Evolutionary conservation across 2,888 invertebrate species (phyloP), one percentile per base, ranked within the genome.

Genomic region (Eustalomyia histrio): DNA sequence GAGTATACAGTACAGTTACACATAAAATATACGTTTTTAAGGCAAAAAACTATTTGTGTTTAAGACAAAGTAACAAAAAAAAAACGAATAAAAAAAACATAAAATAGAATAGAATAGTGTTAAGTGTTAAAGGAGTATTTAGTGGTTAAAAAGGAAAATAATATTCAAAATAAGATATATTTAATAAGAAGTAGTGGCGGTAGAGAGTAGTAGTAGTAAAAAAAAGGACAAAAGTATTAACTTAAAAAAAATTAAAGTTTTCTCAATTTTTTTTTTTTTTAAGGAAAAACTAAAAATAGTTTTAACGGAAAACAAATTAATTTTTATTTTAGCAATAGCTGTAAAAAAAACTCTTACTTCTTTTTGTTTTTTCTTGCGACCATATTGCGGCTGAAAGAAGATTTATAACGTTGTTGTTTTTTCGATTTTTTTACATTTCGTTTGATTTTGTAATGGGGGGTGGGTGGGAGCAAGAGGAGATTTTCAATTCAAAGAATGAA

Each of bases 341-440:
- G 75, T 72, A 65, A 69, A 57, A n/a, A 86, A 88, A 93, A 93
- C 93, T 95, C 97, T 97, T 97, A 97, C 97, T 96, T 97, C 96
- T 96, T 97, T 97, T 96, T 96, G 96, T 95, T 96, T 96, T 96
- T 96, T 97, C 96, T 96, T 95, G 95, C 96, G 96, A 95, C 96
- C 96, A 95, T 95, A 95, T 90, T 90, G 90, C 90, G 90, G 90
- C 90, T 90, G 90, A 90, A 90, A 89, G 90, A 90, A 90, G 87
- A 89, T 90, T 90, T 88, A 83, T 72, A 81, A 71, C 65, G 71
- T 63, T 75, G 75, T 80, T 75, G 53, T 73, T 73, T 73, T 73
- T 73, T 83, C 79, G 53, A 72, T 79, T 75, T 63, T n/a, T 53
- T 83, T 71, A 21, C 16, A 72, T 78, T 72, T 60, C 47, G 80